These are phyloP conservation scores for Mythimna pallens DNA, from an alignment of 2,888 invertebrate genomes.

Conservation along the genomic window DNA sequence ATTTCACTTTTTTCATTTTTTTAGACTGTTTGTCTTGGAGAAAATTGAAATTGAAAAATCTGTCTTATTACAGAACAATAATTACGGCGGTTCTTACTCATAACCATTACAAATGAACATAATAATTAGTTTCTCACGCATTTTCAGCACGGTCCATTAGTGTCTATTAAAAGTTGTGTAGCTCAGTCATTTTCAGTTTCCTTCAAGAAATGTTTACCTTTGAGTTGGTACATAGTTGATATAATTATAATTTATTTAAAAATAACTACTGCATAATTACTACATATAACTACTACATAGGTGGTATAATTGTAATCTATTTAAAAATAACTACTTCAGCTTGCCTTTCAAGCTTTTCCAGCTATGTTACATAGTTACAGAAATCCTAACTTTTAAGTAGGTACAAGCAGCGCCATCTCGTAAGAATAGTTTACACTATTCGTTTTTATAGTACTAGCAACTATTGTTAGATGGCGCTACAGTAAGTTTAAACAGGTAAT, in stretches of 20 bases:
- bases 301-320: no score
- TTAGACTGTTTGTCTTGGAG: no score
- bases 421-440: not conserved
- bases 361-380: not conserved
- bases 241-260: no score
- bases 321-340: no score
- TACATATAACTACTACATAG: no score
- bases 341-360: no score
- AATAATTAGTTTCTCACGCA: conserved; percentile 53
- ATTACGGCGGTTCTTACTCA: conserved; percentile 4
- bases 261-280: no score
- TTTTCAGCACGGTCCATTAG: conserved; percentile 35
- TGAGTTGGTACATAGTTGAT: not conserved
- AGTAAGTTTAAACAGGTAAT: not conserved
- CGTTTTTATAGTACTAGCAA: not conserved
- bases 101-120: conserved; percentile 27
- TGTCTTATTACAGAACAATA: conserved; percentile 5
- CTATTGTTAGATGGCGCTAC: conserved; percentile 20
- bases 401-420: conserved; percentile 29
- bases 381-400: no score
- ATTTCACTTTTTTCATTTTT: not conserved
- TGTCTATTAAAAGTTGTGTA: conserved; percentile 22
- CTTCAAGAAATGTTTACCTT: not conserved
- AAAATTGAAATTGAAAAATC: no score
- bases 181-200: conserved; percentile 9